Evolutionary conservation across 2,888 invertebrate genomes (phyloP).

Genomic region (Colletes collaris): DNA sequence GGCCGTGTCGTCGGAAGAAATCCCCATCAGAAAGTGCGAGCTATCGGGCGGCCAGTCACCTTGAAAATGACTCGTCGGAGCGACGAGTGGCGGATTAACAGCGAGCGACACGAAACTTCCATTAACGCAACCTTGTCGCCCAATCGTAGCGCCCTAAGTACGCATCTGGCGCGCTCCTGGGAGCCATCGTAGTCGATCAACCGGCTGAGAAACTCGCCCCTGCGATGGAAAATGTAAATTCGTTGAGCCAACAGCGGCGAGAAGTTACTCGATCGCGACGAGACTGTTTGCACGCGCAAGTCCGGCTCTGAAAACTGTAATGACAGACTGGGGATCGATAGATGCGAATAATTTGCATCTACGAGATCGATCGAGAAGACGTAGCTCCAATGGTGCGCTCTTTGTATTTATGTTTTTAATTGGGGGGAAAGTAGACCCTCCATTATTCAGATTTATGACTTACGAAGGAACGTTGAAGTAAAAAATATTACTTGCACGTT

Average conservation of each 20-base stretch:
- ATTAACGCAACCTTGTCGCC: conserved; percentile 73
- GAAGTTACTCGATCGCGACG: conserved; percentile 16
- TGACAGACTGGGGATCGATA: not conserved
- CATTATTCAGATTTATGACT: no score
- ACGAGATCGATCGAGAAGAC: no score
- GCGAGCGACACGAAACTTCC: conserved; percentile 76
- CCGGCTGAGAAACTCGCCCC: conserved; percentile 37
- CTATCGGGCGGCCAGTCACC: conserved; percentile 46
- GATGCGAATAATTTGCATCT: no score
- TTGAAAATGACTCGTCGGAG: conserved; percentile 55
- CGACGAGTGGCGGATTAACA: conserved; percentile 65
- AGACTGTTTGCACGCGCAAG: conserved; percentile 50
- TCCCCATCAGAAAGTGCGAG: conserved; percentile 20
- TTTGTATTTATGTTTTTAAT: no score
- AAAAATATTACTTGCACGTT: no score
- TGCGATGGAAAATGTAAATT: conserved; percentile 65
- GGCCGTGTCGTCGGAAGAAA: conserved; percentile 10
- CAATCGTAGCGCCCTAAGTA: conserved; percentile 56
- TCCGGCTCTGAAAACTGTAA: not conserved
- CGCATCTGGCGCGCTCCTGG: conserved; percentile 66
- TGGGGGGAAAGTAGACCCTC: no score
- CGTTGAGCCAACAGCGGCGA: not conserved
- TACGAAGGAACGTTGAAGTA: no score
- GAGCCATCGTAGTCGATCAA: conserved; percentile 45
- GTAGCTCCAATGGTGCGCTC: no score